These are phyloP conservation scores for Pimephales promelas DNA, from an alignment of 2,113 vertebrate genomes.

Conservation along the genomic window DNA sequence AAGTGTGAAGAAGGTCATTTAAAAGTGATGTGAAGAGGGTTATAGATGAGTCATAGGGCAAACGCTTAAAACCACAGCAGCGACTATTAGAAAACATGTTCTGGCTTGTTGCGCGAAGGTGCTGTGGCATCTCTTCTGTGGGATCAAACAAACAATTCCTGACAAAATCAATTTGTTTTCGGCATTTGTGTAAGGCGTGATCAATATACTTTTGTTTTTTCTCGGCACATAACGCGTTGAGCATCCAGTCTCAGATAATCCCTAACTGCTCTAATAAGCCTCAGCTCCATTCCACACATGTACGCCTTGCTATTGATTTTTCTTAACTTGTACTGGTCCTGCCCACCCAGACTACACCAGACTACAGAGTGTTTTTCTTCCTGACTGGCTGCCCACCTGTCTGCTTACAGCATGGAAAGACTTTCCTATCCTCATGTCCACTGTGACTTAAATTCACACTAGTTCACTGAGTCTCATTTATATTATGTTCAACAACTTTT, in stretches of 20 bases:
- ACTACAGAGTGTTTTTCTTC: constrained; percentile 28
- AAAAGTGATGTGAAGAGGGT: not conserved
- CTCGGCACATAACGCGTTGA: not conserved
- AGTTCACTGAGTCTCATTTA: not conserved
- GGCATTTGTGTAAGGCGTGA: constrained; percentile 13
- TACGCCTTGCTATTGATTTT: constrained; percentile 50
- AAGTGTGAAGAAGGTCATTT: not conserved
- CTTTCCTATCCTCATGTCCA: not conserved
- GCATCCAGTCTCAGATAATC: constrained; percentile 47
- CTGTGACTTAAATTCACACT: not conserved
- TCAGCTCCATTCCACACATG: constrained; percentile 45
- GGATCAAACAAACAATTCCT: constrained; percentile 18
- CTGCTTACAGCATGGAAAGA: constrained; percentile 10
- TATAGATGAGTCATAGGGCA: not conserved
- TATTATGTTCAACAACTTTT: no score
- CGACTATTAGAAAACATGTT: constrained; percentile 27
- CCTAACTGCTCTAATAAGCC: constrained; percentile 46
- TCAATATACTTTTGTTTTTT: constrained; percentile 40
- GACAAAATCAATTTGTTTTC: constrained; percentile 44
- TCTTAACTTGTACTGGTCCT: not conserved
- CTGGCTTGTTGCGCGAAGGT: not conserved
- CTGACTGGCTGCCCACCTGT: constrained; percentile 25
- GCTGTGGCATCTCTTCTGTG: constrained; percentile 21
- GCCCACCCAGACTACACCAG: constrained; percentile 7
- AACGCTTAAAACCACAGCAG: not conserved